Evolutionary conservation across 2,797 vertebrate genomes (phyloP).

Genomic region (Phaenicophaeus curvirostris): DNA sequence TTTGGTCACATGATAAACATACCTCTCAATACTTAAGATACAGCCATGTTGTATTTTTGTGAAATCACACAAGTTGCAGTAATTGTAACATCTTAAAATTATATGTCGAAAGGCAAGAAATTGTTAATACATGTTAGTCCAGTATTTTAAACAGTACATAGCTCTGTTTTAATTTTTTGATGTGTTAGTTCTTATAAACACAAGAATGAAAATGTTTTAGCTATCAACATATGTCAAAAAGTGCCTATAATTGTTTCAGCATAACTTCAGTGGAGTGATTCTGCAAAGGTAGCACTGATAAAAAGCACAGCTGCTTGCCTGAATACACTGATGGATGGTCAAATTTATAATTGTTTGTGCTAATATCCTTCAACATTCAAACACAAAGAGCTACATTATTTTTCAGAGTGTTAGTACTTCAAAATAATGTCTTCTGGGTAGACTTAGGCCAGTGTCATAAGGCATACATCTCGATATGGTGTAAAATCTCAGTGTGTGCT

Average conservation of each 20-base stretch:
- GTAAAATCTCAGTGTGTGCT: background rate
- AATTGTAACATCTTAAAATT: background rate
- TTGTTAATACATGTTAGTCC: background rate
- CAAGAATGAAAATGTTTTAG: background rate
- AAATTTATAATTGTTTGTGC: rapidly evolving
- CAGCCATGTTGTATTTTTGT: background rate
- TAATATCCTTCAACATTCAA: background rate
- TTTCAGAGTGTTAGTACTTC: background rate
- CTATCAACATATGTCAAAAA: background rate
- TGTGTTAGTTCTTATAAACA: background rate
- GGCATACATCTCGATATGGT: background rate
- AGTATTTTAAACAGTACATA: background rate
- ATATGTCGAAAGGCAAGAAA: background rate
- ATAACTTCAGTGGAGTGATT: background rate
- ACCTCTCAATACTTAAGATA: background rate
- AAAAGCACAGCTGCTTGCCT: background rate
- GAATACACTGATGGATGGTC: background rate
- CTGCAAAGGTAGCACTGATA: background rate
- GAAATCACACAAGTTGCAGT: background rate
- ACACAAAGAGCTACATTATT: background rate
- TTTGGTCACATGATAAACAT: background rate
- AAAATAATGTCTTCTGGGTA: background rate
- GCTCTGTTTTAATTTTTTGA: background rate
- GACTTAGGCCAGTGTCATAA: background rate
- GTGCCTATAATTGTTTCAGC: background rate